Base-by-base conservation (phyloP, 2,888 invertebrate species). In the Ormia ochracea region DNA sequence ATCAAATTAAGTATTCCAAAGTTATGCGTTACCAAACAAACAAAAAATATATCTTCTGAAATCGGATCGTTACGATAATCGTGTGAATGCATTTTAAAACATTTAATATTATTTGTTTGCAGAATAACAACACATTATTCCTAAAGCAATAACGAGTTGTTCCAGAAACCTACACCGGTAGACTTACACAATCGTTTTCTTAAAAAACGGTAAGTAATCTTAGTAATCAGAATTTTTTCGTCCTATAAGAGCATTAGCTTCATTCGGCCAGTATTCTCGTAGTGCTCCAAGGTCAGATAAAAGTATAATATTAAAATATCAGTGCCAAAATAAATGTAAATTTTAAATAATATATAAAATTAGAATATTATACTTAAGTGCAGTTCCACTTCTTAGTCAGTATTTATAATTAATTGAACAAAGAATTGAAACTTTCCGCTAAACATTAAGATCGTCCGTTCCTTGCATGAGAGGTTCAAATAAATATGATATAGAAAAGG, bases 281-380 rank as follows among this genome's bases (percentile, higher is more conserved):
- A 48, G 23, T 36, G 14, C 26, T 59, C 3, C 19, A 38, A 61
- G 48, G 21, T 41, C 28, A 50, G 38, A 50, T 19, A 10, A 48
- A 68, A 56, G 1, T 56, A 10, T 59, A 59, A 61, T 54, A 61
- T 33, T 61, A n/a, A 52, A 36, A 41, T 31, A 33, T 43, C 41
- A 70, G 76, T 77, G 76, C 76, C 76, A 77, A 77, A 76, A 63
- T 76, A 68, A 52, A 17, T 31, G 26, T 45, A 45, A 43, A 54
- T 52, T 12, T 45, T 33, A 36, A 43, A 61, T 45, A 31, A 28
- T 28, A 4, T 19, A 43, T 45, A 43, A 43, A 63, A 69, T 69
- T 45, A 56, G 54, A 61, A 12, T 28, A 31, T 26, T 36, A n/a
- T n/a, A n/a, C n/a, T 63, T 19, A 17, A 21, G 38, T 38, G 36